phyloP scores from a whole-genome alignment of 2,113 vertebrate genomes.

The Epinephelus cyanopodus region DNA sequence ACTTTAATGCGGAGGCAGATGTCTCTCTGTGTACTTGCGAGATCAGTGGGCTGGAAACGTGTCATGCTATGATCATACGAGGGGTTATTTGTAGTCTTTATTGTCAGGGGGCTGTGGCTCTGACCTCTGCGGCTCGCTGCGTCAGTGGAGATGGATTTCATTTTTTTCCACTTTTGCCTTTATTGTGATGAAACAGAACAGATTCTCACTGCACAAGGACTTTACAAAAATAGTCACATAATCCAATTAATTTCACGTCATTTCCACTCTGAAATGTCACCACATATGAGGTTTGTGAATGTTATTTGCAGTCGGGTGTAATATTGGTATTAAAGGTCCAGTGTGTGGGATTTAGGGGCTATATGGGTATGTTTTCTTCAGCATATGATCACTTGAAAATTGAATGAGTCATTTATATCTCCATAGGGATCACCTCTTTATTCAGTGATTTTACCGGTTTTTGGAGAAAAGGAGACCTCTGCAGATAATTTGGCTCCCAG shows the following conservation, averaged over 20 bases:
- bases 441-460: too few species aligned
- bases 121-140: not conserved
- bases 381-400: too few species aligned
- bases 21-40: conserved; percentile 45
- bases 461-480: too few species aligned
- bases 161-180: conserved; percentile 9
- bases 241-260: not conserved
- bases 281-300: not conserved
- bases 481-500: too few species aligned
- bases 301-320: not conserved
- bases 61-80: conserved; percentile 51
- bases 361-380: too few species aligned
- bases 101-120: not conserved
- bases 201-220: not conserved
- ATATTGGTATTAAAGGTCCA: too few species aligned
- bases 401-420: too few species aligned
- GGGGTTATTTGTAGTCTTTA: conserved; percentile 47
- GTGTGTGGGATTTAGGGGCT: too few species aligned
- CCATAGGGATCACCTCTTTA: too few species aligned
- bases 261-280: not conserved
- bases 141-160: not conserved
- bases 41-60: conserved; percentile 56
- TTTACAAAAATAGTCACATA: not conserved
- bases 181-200: not conserved
- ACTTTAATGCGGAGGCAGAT: conserved; percentile 61